phyloP scores from a whole-genome alignment of 2,888 invertebrate species.

The Cheilosia urbana region DNA sequence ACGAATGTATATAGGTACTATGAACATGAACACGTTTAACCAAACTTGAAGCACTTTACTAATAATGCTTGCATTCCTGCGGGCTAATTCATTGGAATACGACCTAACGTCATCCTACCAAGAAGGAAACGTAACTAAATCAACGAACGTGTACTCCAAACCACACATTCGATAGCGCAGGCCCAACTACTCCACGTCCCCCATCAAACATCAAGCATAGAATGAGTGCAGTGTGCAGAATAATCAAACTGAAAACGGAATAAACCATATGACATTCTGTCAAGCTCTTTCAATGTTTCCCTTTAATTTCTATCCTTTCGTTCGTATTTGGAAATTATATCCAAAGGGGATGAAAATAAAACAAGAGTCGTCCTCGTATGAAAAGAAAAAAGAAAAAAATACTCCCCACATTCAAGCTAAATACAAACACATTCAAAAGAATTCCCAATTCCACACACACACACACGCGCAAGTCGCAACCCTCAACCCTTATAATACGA shows the following conservation, averaged over 20 bases:
- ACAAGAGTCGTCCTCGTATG: neutral
- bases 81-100: too few relatives aligned
- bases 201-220: neutral
- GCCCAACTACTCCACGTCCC: neutral
- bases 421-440: neutral
- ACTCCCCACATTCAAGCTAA: neutral
- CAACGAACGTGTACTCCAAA: neutral
- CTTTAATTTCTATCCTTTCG: neutral
- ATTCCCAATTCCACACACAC: slow-evolving; percentile 13
- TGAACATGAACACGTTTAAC: too few relatives aligned
- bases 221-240: neutral
- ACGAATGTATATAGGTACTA: too few relatives aligned
- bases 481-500: neutral
- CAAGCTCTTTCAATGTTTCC: slow-evolving; percentile 10
- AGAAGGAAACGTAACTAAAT: neutral
- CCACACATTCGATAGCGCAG: slow-evolving; percentile 1
- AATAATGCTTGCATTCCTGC: too few relatives aligned
- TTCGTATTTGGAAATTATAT: neutral
- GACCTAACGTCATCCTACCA: too few relatives aligned
- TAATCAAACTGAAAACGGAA: neutral
- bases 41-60: too few relatives aligned
- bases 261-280: slow-evolving; percentile 15
- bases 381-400: neutral
- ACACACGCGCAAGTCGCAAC: neutral
- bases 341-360: slow-evolving; percentile 18